Percentiles rank a stretch among this genome's conserved stretches.
phyloP scores from a whole-genome alignment of 2,797 vertebrate species.

The Apogon hyalosoma region DNA sequence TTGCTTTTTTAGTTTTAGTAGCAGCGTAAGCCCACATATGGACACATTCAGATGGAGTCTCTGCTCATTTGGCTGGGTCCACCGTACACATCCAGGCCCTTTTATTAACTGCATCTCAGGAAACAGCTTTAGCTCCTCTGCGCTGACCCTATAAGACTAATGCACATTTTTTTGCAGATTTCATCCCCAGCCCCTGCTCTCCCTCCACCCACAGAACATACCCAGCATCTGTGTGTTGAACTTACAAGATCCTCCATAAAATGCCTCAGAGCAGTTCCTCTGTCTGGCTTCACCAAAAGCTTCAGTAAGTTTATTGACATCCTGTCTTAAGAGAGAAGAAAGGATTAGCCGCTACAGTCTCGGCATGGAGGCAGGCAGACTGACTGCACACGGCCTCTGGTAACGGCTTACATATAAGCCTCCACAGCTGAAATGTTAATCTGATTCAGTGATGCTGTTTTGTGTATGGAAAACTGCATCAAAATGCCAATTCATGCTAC shows the following conservation, averaged over 20 bases:
- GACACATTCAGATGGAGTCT: conserved; percentile 21
- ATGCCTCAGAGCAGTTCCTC: conserved; percentile 61
- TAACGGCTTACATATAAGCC: conserved; percentile 50
- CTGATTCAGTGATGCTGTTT: conserved; percentile 27
- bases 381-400: conserved; percentile 50
- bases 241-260: conserved; percentile 67
- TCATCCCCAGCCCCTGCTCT: conserved; percentile 23
- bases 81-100: conserved; percentile 19
- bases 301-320: conserved; percentile 67
- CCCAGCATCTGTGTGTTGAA: conserved; percentile 64
- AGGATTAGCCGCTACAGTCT: conserved; percentile 39
- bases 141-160: conserved; percentile 23
- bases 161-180: conserved; percentile 30
- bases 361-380: conserved; percentile 47
- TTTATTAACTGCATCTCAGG: conserved; percentile 14
- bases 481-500: conserved; percentile 33
- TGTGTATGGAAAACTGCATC: conserved; percentile 38
- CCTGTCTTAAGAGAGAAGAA: conserved; percentile 61
- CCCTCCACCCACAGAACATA: conserved; percentile 30
- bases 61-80: conserved; percentile 16
- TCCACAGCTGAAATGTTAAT: conserved; percentile 52
- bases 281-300: conserved; percentile 70
- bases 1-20: conserved; percentile 8
- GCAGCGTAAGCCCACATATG: conserved; percentile 30
- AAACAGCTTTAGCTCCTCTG: neutral